Evolutionary conservation across 2,113 vertebrate species (phyloP).

Genomic region (Psettodes erumei): DNA sequence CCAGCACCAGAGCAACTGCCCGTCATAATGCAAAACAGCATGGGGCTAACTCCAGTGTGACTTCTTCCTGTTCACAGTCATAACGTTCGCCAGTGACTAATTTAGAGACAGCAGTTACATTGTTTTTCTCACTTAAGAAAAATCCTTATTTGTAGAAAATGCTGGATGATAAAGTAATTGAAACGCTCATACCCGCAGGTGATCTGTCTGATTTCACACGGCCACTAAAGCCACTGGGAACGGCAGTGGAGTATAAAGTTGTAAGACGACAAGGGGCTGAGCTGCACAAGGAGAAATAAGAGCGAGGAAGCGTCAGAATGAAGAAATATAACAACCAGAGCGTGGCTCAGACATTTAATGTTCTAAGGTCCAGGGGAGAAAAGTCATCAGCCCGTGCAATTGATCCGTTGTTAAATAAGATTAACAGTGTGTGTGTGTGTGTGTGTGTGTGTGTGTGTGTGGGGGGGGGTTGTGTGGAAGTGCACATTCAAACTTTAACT

Average conservation of each 20-base stretch:
- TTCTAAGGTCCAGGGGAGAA: not conserved
- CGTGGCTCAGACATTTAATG: not conserved
- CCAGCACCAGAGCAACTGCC: not conserved
- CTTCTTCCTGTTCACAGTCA: not conserved
- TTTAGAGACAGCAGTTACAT: not conserved
- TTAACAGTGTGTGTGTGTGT: no score
- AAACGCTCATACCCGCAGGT: not conserved
- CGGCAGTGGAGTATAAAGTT: not conserved
- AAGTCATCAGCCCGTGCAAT: not conserved
- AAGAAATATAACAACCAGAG: not conserved
- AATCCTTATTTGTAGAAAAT: not conserved
- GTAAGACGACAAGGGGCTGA: not conserved
- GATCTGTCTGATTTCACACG: not conserved
- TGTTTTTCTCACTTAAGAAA: not conserved
- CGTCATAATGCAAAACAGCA: not conserved
- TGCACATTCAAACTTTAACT: conserved; percentile 2
- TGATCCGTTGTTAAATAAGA: conserved; percentile 4
- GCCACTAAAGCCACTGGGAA: not conserved
- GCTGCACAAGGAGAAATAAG: not conserved
- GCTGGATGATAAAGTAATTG: not conserved
- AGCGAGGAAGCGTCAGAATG: not conserved
- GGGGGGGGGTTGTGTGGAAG: no score
- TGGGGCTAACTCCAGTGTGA: not conserved
- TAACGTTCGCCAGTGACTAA: not conserved
- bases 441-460: no score